Evolutionary conservation across 2,888 invertebrate genomes (phyloP), one percentile per base, ranked within the genome.

Genomic region (Amiota mariae): DNA sequence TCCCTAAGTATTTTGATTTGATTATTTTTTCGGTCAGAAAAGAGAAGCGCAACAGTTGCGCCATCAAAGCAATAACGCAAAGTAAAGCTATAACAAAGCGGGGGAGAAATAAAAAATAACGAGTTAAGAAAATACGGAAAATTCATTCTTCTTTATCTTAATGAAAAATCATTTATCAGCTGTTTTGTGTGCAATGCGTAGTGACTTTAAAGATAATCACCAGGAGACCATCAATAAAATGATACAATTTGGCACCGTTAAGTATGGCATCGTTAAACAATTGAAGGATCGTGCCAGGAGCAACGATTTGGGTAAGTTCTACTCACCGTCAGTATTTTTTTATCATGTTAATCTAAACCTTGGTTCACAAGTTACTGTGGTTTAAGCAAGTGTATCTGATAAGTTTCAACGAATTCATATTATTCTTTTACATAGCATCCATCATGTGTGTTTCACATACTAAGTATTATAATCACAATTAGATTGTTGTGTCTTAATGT

Each of bases 171-270:
- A 87, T 85, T 85, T 85, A 80, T 81, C 82, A 82, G 85, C 84
- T 81, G 85, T 87, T 82, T 82, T 87, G 87, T 87, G 89, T 89
- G 89, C 90, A 85, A 90, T 89, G 90, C 89, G 90, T 88, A 90
- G 89, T 90, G 89, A 90, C 87, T 90, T 88, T 77, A 90, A 89
- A 84, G 89, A 89, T 87, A 89, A 86, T 87, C 87, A 89, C 88
- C 88, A 89, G 89, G 88, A 89, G 88, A 90, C 90, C 86, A 88
- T 89, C 86, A 90, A 88, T 88, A 91, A 90, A 90, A 93, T 92
- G 92, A 92, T 92, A 91, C 92, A 92, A 91, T 92, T 92, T 91
- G 92, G 92, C 89, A 92, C 92, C 88, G 91, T 92, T 87, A 92
- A 92, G 91, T 93, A 91, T 91, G 92, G 92, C 91, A 92, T 92